Evolutionary conservation across 2,113 vertebrate species (phyloP).

Genomic region (Motacilla tschutschensis): DNA sequence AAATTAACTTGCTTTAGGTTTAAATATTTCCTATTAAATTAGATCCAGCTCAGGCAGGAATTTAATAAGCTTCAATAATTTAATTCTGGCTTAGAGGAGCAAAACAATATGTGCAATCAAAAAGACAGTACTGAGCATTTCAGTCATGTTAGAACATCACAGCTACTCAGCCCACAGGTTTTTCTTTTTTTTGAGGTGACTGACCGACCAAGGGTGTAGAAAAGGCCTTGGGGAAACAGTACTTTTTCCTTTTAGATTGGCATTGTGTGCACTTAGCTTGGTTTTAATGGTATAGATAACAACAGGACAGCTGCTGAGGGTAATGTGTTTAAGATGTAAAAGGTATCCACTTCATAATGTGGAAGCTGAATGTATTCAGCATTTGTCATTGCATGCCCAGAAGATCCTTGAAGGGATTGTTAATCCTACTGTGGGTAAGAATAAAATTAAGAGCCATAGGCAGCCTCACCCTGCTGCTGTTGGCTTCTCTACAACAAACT

Average conservation of each 20-base stretch:
- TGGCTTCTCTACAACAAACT: slow-evolving; percentile 26
- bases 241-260: background rate
- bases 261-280: background rate
- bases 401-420: slow-evolving; percentile 16
- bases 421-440: slow-evolving; percentile 43
- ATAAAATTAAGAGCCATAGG: slow-evolving; percentile 40
- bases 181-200: slow-evolving; percentile 9
- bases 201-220: background rate
- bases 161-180: background rate
- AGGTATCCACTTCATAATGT: slow-evolving; percentile 8
- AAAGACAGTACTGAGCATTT: background rate
- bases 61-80: slow-evolving; percentile 50
- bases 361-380: slow-evolving; percentile 16
- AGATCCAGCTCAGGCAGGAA: slow-evolving; percentile 25
- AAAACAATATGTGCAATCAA: slow-evolving; percentile 29
- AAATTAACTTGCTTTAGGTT: slow-evolving; percentile 47
- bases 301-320: slow-evolving; percentile 22
- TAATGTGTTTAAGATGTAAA: slow-evolving; percentile 4
- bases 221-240: background rate
- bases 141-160: slow-evolving; percentile 3
- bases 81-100: slow-evolving; percentile 49
- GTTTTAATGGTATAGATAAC: background rate
- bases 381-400: slow-evolving; percentile 59
- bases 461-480: slow-evolving; percentile 43
- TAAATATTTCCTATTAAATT: slow-evolving; percentile 61